Evolutionary conservation across 2,797 vertebrate species (phyloP).

Genomic region (Pagetopsis macropterus): DNA sequence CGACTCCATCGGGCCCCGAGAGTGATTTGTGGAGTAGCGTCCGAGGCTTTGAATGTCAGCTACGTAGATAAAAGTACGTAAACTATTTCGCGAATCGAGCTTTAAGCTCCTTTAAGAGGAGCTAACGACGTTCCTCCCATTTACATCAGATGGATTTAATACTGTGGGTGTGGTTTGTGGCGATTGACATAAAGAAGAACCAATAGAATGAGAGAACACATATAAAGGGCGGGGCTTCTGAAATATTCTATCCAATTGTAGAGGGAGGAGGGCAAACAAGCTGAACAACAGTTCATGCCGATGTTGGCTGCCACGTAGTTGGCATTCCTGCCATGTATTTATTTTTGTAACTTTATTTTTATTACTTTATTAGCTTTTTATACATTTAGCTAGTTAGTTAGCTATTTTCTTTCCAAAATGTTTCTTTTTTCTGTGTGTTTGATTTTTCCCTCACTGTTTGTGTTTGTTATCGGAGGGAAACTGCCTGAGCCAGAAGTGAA

Average conservation of each 20-base stretch:
- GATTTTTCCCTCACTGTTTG: constrained; percentile 73
- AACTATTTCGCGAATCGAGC: constrained; percentile 73
- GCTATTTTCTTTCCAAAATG: constrained; percentile 66
- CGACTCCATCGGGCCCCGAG: constrained; percentile 69
- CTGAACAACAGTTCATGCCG: constrained; percentile 29
- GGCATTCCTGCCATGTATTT: constrained; percentile 38
- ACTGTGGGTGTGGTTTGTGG: constrained; percentile 18
- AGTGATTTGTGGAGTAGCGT: constrained; percentile 55
- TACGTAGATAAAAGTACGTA: constrained; percentile 66
- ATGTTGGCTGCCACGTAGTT: constrained; percentile 84
- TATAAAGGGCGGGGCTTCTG: background rate
- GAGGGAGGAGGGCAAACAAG: constrained; percentile 26
- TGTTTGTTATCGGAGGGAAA: constrained; percentile 82
- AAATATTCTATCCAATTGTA: constrained; percentile 64
- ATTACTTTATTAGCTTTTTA: background rate
- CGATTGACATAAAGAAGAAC: background rate
- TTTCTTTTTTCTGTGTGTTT: constrained; percentile 67
- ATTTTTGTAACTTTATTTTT: constrained; percentile 15
- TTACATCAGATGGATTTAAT: constrained; percentile 44
- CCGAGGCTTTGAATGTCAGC: constrained; percentile 3
- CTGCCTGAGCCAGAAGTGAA: constrained; percentile 94
- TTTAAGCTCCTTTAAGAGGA: constrained; percentile 14
- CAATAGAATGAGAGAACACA: constrained; percentile 39
- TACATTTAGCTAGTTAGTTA: background rate
- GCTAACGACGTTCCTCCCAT: constrained; percentile 8